Evolutionary conservation across 2,113 vertebrate species (phyloP), one percentile per base, ranked within the genome.

Genomic region (Lynx canadensis): DNA sequence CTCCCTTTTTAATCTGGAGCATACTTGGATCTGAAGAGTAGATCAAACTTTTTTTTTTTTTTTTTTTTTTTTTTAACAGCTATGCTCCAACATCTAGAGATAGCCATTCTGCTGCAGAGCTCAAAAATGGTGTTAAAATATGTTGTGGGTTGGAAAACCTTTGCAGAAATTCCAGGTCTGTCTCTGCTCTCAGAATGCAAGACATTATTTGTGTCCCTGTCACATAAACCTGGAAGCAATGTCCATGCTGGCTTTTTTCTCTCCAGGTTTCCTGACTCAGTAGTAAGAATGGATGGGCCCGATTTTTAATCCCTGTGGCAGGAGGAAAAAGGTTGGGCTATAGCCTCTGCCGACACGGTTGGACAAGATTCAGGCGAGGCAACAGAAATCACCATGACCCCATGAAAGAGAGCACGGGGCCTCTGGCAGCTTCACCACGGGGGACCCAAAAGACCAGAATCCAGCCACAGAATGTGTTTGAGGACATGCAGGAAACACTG

Each of bases 111-210:
- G 55, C 83, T 8, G 33, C 86, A 90, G 95, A 97, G 84, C 85
- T 98, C 97, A 98, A 98, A 98, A 76, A 95, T 80, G 96, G 98
- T 94, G 96, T 97, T 98, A 98, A 98, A 98, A 97, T 86, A 97
- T 97, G 97, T 88, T 97, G 92, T 95, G 95, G 96, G 87, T 86
- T 97, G 68, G 93, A 98, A 98, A 98, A 94, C 27, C 94, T 85
- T 97, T 98, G 89, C 93, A 98, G 98, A 98, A 95, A 97, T 83
- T 97, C 92, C 83, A 86, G 68, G 76, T 86, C 80, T 98, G 80
- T 93, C 93, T 97, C 97, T 97, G 65, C 94, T 96, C 33, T 91
- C 66, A 76, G 65, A 97, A 89, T 57, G 68, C 31, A 85, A 85
- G 93, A n/a, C 78, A 69, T 94, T 82, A 92, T 96, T 92, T 97